Evolutionary conservation across 2,888 invertebrate species (phyloP).

Genomic region (Punctoribates punctum): DNA sequence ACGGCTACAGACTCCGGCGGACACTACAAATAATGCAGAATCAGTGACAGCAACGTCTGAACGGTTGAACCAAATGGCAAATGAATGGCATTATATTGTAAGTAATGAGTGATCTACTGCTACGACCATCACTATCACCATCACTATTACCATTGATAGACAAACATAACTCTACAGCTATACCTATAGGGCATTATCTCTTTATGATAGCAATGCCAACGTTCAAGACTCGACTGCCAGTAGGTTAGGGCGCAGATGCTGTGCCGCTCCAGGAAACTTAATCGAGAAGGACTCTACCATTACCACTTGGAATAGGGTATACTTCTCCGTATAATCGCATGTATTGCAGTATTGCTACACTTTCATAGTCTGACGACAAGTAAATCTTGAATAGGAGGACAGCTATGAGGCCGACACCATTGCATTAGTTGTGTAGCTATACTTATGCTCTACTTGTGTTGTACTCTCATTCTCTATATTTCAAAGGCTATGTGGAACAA

Average conservation of each 20-base stretch:
- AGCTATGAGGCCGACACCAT: background rate
- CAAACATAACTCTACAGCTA: conserved; percentile 23
- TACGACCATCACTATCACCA: conserved; percentile 21
- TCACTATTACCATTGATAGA: conserved; percentile 27
- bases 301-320: background rate
- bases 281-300: conserved; percentile 18
- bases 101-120: conserved; percentile 9
- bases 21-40: background rate
- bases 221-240: background rate
- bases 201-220: background rate
- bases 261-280: conserved; percentile 1
- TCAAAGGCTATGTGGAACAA: background rate
- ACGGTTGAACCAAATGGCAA: background rate
- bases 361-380: conserved; percentile 5
- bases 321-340: background rate
- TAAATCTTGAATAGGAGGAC: conserved; percentile 6
- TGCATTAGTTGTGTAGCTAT: conserved; percentile 3
- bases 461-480: background rate
- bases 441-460: conserved; percentile 1
- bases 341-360: conserved; percentile 25
- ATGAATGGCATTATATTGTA: conserved; percentile 14
- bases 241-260: conserved; percentile 31
- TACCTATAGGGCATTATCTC: background rate
- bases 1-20: background rate
- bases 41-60: conserved; percentile 1